phyloP scores from a whole-genome alignment of 2,113 vertebrate species.

The Rhagologus leucostigma region DNA sequence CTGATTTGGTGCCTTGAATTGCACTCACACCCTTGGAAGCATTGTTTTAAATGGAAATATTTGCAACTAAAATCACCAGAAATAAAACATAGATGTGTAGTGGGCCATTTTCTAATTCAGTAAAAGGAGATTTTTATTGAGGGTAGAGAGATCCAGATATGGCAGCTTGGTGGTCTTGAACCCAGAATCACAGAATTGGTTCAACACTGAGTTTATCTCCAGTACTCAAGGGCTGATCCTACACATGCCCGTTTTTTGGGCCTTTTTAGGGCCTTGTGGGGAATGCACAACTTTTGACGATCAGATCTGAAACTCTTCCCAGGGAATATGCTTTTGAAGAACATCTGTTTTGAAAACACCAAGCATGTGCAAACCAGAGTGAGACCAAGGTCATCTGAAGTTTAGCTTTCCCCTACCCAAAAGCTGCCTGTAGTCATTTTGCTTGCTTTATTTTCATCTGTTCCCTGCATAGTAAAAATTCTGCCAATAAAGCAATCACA shows the following conservation, averaged over 20 bases:
- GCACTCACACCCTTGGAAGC: background rate
- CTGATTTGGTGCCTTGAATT: background rate
- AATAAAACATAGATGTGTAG: background rate
- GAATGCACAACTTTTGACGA: background rate
- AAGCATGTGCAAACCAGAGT: constrained; percentile 28
- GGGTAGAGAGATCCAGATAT: background rate
- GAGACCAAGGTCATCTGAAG: constrained; percentile 38
- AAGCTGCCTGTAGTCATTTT: constrained; percentile 1
- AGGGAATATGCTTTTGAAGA: constrained; percentile 24
- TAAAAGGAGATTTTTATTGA: background rate
- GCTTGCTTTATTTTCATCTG: constrained; percentile 25
- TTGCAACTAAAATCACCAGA: background rate
- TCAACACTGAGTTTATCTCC: background rate
- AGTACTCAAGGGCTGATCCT: background rate
- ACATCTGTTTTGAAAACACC: constrained; percentile 41
- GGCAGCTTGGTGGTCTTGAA: background rate
- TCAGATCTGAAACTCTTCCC: background rate
- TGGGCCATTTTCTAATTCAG: background rate
- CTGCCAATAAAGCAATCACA: constrained; percentile 28
- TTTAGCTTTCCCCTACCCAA: constrained; percentile 33
- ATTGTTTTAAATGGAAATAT: constrained; percentile 10
- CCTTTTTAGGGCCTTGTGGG: background rate
- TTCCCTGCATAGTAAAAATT: constrained; percentile 1
- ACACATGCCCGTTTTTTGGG: background rate
- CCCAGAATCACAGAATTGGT: background rate